Conservation (phyloP, 2,113 vertebrate species). For the Pollachius pollachius region DNA sequence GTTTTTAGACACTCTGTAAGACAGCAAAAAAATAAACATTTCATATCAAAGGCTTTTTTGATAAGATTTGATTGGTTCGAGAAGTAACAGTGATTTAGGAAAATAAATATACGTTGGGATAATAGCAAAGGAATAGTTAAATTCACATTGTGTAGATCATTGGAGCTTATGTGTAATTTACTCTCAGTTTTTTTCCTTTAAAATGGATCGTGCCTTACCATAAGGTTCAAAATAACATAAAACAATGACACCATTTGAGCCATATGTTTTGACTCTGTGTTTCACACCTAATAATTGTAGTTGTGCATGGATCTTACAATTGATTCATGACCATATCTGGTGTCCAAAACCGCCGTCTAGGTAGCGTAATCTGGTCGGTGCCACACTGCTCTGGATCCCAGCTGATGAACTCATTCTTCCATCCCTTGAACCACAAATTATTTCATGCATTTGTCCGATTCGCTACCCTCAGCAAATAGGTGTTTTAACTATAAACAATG, state of each 20-base stretch:
- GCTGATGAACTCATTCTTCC: conserved; percentile 60
- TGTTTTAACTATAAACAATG: neutral
- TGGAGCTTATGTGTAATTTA: neutral
- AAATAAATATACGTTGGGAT: neutral
- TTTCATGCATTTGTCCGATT: neutral
- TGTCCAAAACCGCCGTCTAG: conserved; percentile 58
- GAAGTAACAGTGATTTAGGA: no score
- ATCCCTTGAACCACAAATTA: conserved; percentile 42
- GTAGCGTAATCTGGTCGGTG: conserved; percentile 47
- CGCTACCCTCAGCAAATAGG: neutral
- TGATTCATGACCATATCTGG: conserved; percentile 74
- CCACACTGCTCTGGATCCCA: conserved; percentile 70
- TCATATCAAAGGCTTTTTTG: neutral
- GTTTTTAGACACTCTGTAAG: neutral
- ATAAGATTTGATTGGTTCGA: neutral
- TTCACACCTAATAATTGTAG: neutral
- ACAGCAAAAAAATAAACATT: neutral
- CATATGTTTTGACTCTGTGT: neutral
- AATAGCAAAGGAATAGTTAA: no score
- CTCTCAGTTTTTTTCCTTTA: neutral
- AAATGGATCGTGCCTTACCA: neutral
- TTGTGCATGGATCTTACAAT: conserved; percentile 60
- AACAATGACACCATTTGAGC: no score
- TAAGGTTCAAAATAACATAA: neutral
- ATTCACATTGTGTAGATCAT: neutral